Base-by-base conservation (phyloP, 2,888 invertebrate genomes). In the Schizaphis graminum region DNA sequence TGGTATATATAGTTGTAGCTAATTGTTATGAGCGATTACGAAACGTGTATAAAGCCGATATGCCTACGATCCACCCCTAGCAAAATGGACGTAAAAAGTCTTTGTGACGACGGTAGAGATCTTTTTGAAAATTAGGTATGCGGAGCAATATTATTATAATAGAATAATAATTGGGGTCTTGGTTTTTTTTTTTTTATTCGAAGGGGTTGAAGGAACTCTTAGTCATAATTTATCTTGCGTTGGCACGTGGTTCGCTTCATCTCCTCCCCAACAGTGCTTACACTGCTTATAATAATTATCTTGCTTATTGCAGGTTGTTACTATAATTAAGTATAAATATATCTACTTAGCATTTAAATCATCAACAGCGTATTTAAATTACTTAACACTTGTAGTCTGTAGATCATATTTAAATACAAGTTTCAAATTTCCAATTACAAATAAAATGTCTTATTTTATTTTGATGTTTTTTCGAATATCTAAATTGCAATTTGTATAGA, bases 1-100 rank as follows among this genome's bases (percentile, higher is more conserved):
- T 89, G 56, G 85, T 56, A 47, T 47, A 47, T 47, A 47, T 47
- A 16, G 88, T 21, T 53, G 53, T 56, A 16, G 16, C 16, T 3
- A 10, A 26, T 85, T 28, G 28, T 86, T 47, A 28, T 57, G 26
- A 21, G 57, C 16, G 56, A 61, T 89, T 89, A 16, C 57, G 89
- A 89, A 89, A 89, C 28, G 35, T 24, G 53, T 21, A 57, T 28
- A 53, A 89, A 41, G 28, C 89, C 57, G 28, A 89, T 89, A 41
- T 89, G 41, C 56, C 53, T 56, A 61, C 89, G 44, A 86, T 7
- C 13, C 86, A 86, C 86, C 89, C 89, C 44, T 57, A 28, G 44
- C 28, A 89, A 41, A 89, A 89, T 89, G 44, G 41, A 44, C 57
- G 41, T 89, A 44, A 57, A 89, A 89, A 28, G 89, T 89, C 89